phyloP scores from a whole-genome alignment of 2,113 vertebrate species.

The Notothenia rossii region DNA sequence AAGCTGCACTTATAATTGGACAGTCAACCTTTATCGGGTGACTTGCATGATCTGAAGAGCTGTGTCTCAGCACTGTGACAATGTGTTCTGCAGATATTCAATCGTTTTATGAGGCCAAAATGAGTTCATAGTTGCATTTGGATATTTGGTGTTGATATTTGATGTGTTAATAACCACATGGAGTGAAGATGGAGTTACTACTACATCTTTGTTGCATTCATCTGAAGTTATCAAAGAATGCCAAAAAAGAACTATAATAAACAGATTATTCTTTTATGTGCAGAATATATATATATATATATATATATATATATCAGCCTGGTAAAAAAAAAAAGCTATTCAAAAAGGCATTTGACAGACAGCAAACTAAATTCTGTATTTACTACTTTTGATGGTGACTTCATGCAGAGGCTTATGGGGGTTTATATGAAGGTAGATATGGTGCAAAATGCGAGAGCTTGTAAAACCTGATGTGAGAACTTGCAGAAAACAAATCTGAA shows the following conservation, averaged over 20 bases:
- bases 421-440: too few relatives aligned
- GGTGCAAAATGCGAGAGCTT: too few relatives aligned
- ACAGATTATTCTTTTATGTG: not conserved
- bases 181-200: not conserved
- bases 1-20: slow-evolving; percentile 30
- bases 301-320: not conserved
- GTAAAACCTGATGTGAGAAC: too few relatives aligned
- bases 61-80: not conserved
- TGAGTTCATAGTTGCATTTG: not conserved
- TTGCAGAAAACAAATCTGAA: too few relatives aligned
- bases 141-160: slow-evolving; percentile 13
- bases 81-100: slow-evolving; percentile 16
- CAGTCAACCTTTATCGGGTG: slow-evolving; percentile 18
- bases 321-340: not conserved
- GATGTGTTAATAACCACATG: slow-evolving; percentile 7
- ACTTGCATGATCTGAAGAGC: slow-evolving; percentile 6
- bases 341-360: too few relatives aligned
- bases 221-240: slow-evolving; percentile 1
- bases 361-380: not conserved
- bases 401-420: too few relatives aligned
- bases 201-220: not conserved
- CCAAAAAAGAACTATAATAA: slow-evolving; percentile 7
- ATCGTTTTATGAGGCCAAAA: not conserved
- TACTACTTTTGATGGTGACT: not conserved
- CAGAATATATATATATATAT: not conserved